Evolutionary conservation across 2,797 vertebrate genomes (phyloP), one percentile per base, ranked within the genome.

Genomic region (Nannoperca obscura): DNA sequence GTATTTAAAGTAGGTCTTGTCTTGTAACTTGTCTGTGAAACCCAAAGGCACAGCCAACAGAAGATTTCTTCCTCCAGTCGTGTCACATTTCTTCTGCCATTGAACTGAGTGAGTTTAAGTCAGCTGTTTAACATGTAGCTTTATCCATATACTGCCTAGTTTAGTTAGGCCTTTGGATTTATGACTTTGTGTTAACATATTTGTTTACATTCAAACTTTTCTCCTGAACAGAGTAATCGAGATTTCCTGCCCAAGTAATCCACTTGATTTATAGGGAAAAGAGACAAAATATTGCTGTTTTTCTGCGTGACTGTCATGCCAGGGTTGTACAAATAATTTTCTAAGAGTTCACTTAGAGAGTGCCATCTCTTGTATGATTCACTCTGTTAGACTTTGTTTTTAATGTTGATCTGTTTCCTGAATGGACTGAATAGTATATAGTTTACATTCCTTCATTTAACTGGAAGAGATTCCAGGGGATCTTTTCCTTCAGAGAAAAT

Each of bases 31-130:
- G 54, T 59, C 15, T 14, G 20, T n/a, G 34, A 73, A 66, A 44
- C 47, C 34, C 27, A 73, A 78, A 81, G 44, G 20, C 38, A 14
- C 61, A 49, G n/a, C 7, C 1, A 73, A 71, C 74, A 59, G 73
- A 87, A 52, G 65, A 50, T 10, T 69, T 67, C 62, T 22, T 52
- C 44, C 59, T 80, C 17, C 54, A 3, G 19, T 68, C 80, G 49
- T 22, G 42, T 65, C 63, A 27, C 44, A 47, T 54, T 75, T 69
- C 61, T 44, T 62, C 83, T 64, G 11, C 66, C 9, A 17, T 9
- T 83, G 46, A 86, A 61, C 85, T 67, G 77, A 84, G 93, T 93
- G 81, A 94, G 93, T 94, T 44, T 80, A 34, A 75, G 67, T 66
- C 2, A 62, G 17, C n/a, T 67, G n/a, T 40, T 77, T 78, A 20